Percentiles rank a stretch among this genome's conserved stretches.
Evolutionary conservation across 2,797 vertebrate species (phyloP).

Genomic region (Carduelis carduelis): DNA sequence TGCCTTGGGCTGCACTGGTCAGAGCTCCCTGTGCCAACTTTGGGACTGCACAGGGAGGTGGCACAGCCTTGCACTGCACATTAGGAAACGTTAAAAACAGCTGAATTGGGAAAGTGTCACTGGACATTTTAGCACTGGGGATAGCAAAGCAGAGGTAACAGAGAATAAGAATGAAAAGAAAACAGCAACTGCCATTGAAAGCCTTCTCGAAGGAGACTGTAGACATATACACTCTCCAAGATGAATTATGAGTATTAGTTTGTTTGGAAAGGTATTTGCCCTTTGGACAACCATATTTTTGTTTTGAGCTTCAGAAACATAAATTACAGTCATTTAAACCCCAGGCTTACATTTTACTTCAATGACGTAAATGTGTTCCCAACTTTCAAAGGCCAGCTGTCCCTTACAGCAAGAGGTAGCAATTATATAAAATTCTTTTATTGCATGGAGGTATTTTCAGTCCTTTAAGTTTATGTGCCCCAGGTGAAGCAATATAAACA

Average conservation of each 20-base stretch:
- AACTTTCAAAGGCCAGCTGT: slow-evolving; percentile 53
- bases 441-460: slow-evolving; percentile 37
- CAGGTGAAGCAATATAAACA: slow-evolving; percentile 28
- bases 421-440: slow-evolving; percentile 57
- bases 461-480: slow-evolving; percentile 50
- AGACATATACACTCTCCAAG: not conserved
- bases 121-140: not conserved
- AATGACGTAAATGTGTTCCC: slow-evolving; percentile 39
- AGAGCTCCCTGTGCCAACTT: rapidly evolving
- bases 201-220: not conserved
- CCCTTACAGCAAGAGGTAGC: slow-evolving; percentile 61
- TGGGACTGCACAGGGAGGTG: not conserved
- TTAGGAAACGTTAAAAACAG: not conserved
- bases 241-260: slow-evolving; percentile 25
- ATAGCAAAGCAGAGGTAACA: not conserved
- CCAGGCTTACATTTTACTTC: slow-evolving; percentile 56
- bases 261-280: slow-evolving; percentile 55
- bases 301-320: slow-evolving; percentile 49
- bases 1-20: not conserved
- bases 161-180: not conserved
- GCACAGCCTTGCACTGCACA: not conserved
- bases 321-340: slow-evolving; percentile 58
- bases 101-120: not conserved
- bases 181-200: not conserved
- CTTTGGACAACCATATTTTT: slow-evolving; percentile 59